These are phyloP conservation scores for Apostichopus parvimensis DNA, from an alignment of 35 echinoderm and acorn worm genomes.

Conservation along the genomic window DNA sequence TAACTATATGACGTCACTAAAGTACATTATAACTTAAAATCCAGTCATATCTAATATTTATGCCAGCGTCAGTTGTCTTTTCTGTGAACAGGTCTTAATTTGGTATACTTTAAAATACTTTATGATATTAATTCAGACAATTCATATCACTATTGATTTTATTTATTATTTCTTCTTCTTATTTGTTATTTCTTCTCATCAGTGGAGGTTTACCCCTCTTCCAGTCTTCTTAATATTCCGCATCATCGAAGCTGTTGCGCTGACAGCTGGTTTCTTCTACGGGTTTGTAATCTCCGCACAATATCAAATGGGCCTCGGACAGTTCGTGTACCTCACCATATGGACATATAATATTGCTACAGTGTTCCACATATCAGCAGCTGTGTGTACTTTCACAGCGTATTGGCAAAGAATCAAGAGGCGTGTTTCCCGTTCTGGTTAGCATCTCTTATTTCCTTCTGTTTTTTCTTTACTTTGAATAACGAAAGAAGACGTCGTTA, in stretches of 20 bases:
- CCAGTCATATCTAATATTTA: too few species aligned
- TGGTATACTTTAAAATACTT: too few species aligned
- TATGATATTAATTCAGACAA: too few species aligned
- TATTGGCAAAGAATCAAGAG: neutral
- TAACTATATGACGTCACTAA: too few species aligned
- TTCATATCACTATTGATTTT: too few species aligned
- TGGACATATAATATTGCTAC: conserved; percentile 29
- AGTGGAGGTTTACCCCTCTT: conserved; percentile 32
- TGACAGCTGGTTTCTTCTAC: conserved; percentile 9
- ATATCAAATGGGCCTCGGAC: conserved; percentile 28
- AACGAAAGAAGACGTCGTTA: too few species aligned
- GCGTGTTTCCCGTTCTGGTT: neutral
- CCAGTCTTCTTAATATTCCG: conserved; percentile 39
- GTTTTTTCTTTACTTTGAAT: too few species aligned
- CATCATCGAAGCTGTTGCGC: neutral
- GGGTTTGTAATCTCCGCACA: conserved; percentile 13
- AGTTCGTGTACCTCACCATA: conserved; percentile 34
- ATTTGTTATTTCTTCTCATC: neutral
- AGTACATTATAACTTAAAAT: too few species aligned
- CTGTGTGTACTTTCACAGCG: conserved; percentile 4
- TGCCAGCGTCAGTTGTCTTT: too few species aligned
- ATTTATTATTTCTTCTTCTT: neutral
- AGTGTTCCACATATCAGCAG: conserved; percentile 40
- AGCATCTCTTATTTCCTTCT: neutral
- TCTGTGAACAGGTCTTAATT: too few species aligned